These are phyloP conservation scores for Hylaea fasciaria DNA, from an alignment of 2,888 invertebrate species.

Conservation along the genomic window DNA sequence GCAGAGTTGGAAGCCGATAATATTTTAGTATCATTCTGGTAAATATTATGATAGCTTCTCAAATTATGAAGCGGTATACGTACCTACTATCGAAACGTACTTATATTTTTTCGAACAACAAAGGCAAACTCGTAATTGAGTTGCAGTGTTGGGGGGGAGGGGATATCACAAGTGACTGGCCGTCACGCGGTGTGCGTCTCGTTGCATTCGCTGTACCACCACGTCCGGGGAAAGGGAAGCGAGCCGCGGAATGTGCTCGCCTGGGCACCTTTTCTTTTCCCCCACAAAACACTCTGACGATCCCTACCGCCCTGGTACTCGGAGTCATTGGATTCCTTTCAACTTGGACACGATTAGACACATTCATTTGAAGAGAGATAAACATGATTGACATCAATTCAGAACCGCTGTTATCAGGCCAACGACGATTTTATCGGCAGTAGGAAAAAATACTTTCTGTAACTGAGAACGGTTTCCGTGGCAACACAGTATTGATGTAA, in stretches of 20 bases:
- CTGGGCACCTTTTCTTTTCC: conserved; percentile 29
- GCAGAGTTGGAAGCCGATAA: conserved; percentile 11
- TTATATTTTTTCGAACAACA: no score
- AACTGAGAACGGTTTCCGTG: conserved; percentile 16
- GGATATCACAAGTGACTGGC: conserved; percentile 59
- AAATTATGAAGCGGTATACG: not conserved
- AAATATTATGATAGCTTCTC: no score
- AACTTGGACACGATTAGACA: conserved; percentile 18
- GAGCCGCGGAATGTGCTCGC: conserved; percentile 33
- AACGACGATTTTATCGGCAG: conserved; percentile 8
- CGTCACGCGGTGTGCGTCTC: conserved; percentile 62
- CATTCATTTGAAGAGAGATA: conserved; percentile 14
- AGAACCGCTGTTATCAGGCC: conserved; percentile 15
- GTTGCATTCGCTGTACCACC: conserved; percentile 51
- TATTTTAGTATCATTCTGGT: not conserved
- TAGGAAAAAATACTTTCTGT: conserved; percentile 5
- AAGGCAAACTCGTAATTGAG: conserved; percentile 47
- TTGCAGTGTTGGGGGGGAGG: conserved; percentile 43
- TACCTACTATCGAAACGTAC: not conserved
- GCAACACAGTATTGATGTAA: conserved; percentile 40
- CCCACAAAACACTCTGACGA: conserved; percentile 22
- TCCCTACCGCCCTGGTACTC: conserved; percentile 38
- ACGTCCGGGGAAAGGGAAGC: conserved; percentile 36
- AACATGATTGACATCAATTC: conserved; percentile 16
- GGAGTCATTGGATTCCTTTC: conserved; percentile 36